A percentile compares a stretch with the other conserved stretches of the same genome.
These are phyloP conservation scores for Atherinomorus stipes DNA, from an alignment of 2,113 vertebrate species.

Conservation along the genomic window DNA sequence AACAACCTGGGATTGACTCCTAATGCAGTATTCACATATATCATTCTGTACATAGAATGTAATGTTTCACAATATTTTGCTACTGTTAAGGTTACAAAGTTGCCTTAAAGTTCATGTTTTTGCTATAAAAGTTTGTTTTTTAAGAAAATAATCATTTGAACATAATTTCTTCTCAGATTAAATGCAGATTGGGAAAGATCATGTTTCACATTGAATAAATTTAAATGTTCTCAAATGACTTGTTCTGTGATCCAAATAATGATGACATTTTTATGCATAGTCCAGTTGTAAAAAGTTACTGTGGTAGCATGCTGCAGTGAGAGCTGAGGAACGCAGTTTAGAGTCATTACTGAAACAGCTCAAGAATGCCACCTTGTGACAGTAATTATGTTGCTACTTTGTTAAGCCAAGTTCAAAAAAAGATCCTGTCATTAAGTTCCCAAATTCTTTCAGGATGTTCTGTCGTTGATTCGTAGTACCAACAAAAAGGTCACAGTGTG, in stretches of 20 bases:
- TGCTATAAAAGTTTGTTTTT: not conserved
- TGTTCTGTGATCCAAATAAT: not conserved
- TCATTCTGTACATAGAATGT: not conserved
- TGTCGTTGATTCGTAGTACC: too few relatives aligned
- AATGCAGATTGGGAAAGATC: not conserved
- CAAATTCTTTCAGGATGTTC: too few relatives aligned
- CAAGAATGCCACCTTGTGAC: constrained; percentile 18
- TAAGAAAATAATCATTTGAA: not conserved
- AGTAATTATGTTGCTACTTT: too few relatives aligned
- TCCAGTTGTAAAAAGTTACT: not conserved
- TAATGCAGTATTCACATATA: not conserved
- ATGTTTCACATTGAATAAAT: not conserved
- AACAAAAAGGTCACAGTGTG: not conserved
- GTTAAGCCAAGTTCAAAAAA: too few relatives aligned
- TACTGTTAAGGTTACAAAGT: constrained; percentile 26
- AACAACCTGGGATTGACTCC: not conserved
- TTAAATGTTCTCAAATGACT: not conserved
- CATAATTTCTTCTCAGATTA: not conserved
- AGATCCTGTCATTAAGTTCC: too few relatives aligned
- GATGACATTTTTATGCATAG: not conserved
- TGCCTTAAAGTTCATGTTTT: constrained; percentile 62
- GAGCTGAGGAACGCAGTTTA: too few relatives aligned
- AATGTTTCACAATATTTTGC: constrained; percentile 10
- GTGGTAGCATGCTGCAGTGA: not conserved
- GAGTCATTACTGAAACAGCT: constrained; percentile 4